Percentiles rank a stretch among this genome's conserved stretches.
These are phyloP conservation scores for Catharus ustulatus DNA, from an alignment of 2,797 vertebrate genomes.

Conservation along the genomic window DNA sequence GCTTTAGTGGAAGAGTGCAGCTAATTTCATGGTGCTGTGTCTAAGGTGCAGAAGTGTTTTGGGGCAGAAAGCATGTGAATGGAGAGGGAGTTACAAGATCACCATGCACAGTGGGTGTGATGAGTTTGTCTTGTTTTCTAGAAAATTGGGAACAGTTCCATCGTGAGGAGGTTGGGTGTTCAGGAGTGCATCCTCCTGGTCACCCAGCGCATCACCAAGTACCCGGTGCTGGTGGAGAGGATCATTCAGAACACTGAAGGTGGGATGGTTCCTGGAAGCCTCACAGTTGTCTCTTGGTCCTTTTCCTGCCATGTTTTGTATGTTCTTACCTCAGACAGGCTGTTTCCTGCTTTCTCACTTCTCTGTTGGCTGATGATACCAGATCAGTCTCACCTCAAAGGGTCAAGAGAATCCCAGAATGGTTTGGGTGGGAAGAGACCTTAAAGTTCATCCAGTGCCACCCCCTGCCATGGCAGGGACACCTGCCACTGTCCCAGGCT, in stretches of 20 bases:
- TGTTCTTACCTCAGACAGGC: neutral
- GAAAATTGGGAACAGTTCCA: slow-evolving; percentile 89
- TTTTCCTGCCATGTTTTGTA: neutral
- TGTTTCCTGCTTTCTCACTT: neutral
- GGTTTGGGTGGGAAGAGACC: neutral
- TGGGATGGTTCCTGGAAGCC: slow-evolving; percentile 30
- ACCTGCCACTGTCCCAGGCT: accelerated
- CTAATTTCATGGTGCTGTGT: neutral
- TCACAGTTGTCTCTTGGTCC: neutral
- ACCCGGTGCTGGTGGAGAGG: slow-evolving; percentile 92
- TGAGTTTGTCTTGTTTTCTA: slow-evolving; percentile 37
- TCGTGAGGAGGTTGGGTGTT: slow-evolving; percentile 89
- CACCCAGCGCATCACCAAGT: slow-evolving; percentile 98
- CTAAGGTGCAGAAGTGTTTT: neutral
- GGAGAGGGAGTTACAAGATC: neutral
- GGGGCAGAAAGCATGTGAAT: neutral
- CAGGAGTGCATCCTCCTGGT: slow-evolving; percentile 93
- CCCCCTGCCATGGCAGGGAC: neutral
- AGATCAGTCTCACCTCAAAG: neutral
- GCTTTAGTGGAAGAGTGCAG: neutral
- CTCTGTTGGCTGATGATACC: neutral
- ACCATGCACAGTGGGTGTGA: neutral
- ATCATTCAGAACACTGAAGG: slow-evolving; percentile 94
- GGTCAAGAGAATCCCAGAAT: neutral
- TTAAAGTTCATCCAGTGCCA: neutral